A percentile compares a stretch with the other conserved stretches of the same genome.
Conservation (phyloP, 2,113 vertebrate genomes). For the Calyptommatus sinebrachiatus region DNA sequence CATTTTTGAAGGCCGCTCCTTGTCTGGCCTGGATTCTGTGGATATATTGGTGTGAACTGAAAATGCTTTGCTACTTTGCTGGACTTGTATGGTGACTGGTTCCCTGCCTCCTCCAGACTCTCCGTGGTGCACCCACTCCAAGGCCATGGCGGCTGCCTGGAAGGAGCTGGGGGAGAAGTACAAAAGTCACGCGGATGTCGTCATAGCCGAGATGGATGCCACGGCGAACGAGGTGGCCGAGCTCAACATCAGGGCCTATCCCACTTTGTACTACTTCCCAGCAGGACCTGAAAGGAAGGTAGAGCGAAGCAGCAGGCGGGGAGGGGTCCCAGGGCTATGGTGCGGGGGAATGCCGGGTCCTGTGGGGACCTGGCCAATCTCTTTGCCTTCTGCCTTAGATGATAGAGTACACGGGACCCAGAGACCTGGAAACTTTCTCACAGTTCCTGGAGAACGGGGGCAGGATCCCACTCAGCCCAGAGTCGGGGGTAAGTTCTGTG, state of each 20-base stretch:
- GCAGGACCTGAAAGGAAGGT: conserved; percentile 82
- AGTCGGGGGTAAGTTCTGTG: conserved; percentile 23
- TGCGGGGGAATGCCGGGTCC: too few relatives aligned
- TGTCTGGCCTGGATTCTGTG: too few relatives aligned
- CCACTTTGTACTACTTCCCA: conserved; percentile 87
- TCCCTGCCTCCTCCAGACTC: conserved; percentile 71
- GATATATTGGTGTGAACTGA: too few relatives aligned
- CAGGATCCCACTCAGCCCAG: conserved; percentile 64
- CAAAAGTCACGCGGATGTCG: conserved; percentile 74
- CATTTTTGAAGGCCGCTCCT: neutral
- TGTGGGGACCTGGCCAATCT: too few relatives aligned
- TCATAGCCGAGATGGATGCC: conserved; percentile 88
- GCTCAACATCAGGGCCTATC: conserved; percentile 74
- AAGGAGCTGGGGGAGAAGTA: conserved; percentile 87
- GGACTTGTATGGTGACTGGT: too few relatives aligned
- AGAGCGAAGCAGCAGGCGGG: neutral
- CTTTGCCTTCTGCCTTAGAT: conserved; percentile 61
- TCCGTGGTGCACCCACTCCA: conserved; percentile 91
- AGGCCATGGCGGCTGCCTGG: conserved; percentile 83
- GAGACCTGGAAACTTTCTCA: conserved; percentile 85
- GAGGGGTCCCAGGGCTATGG: too few relatives aligned
- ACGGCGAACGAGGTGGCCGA: conserved; percentile 85
- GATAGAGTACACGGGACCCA: conserved; percentile 73
- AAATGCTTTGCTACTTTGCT: too few relatives aligned
- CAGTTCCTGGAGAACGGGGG: conserved; percentile 87